Conservation (phyloP, 2,797 vertebrate species). For the Balearica regulorum region DNA sequence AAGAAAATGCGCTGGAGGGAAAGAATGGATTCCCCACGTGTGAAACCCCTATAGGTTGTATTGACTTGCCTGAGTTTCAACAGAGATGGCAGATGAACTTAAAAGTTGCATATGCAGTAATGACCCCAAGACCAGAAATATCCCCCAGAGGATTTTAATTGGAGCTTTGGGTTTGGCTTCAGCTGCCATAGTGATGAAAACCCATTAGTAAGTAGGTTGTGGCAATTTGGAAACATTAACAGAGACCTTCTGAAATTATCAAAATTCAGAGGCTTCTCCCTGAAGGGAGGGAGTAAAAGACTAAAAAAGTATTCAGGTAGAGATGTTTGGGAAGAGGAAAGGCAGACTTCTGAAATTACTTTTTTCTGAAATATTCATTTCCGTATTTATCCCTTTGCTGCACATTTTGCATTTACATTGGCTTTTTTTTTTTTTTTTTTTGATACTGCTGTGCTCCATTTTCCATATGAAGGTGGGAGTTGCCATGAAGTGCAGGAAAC, state of each 20-base stretch:
- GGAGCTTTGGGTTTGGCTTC: not conserved
- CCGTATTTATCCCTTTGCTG: not conserved
- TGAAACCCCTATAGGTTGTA: not conserved
- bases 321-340: not conserved
- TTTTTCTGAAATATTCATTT: not conserved
- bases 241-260: not conserved
- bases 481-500: not conserved
- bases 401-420: not conserved
- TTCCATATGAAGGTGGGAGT: not conserved
- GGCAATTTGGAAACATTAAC: not conserved
- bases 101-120: not conserved
- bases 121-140: not conserved
- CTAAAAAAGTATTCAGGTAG: not conserved
- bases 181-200: not conserved
- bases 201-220: not conserved
- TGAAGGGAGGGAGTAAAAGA: not conserved
- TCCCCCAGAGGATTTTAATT: not conserved
- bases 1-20: not conserved
- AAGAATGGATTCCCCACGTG: not conserved
- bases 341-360: not conserved
- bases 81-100: not conserved
- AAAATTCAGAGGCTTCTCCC: not conserved
- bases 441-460: not conserved
- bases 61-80: not conserved
- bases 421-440: not conserved